Base-by-base conservation (phyloP, 2,113 vertebrate species). In the Smithornis capensis region DNA sequence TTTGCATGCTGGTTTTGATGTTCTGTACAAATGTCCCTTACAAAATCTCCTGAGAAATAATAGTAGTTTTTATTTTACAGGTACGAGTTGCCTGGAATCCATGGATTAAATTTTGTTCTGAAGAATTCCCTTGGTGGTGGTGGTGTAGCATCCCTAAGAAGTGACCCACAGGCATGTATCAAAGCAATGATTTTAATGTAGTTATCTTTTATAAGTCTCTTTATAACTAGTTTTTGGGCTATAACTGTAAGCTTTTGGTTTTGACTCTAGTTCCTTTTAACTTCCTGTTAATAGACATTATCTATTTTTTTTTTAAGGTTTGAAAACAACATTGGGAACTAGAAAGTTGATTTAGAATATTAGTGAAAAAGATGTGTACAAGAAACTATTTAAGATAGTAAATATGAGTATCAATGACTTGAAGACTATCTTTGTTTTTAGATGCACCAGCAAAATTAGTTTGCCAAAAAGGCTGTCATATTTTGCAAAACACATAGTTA, bases 21-120 rank as follows among this genome's bases (percentile, higher is more conserved):
- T 67, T 77, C 38, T 68, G 28, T 45, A 29, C 18, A 23, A 23
- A 12, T 33, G 14, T 57, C 74, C 88, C 19, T 76, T 74, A 19
- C 19, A 84, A 82, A 89, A 71, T 87, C 45, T 35, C 8, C 7
- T 82, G 24, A 82, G 49, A 71, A 83, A 49, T 31, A 68, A 63
- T 3, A 7, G 6, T 14, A 22, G 25, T 15, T 65, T 77, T 96
- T 93, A 47, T 68, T 97, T 95, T 94, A 21, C 93, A 99, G 98
- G 69, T 99, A 98, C 5, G 98, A 98, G 78, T 97, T 99, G 71
- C 98, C 98, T 18, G 98, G 98, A 89, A 98, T 98, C 94, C 83
- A 98, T 74, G 98, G 96, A 59, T 97, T 99, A 91, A 99, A 99
- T 96, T 99, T 99, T 29, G 95, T 99, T 84, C 96, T 99, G 91